Conservation (phyloP, 2,888 invertebrate genomes). For the Drosophila merina region DNA sequence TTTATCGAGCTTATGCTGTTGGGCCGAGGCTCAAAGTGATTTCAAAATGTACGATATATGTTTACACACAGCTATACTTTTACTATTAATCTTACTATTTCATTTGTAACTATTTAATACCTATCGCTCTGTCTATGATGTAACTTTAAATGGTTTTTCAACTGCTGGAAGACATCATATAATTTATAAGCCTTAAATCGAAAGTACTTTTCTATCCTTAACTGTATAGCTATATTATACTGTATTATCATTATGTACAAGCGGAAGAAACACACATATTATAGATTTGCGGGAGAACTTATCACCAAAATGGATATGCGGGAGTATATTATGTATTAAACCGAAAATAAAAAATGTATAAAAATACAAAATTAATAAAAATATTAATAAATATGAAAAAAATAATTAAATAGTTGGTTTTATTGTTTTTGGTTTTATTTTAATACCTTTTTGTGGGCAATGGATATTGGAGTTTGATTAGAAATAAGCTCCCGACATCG, state of each 20-base stretch:
- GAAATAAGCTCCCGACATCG: too few relatives aligned
- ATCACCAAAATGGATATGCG: constrained; percentile 73
- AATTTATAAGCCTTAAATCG: constrained; percentile 66
- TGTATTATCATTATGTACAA: constrained; percentile 63
- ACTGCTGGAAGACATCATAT: constrained; percentile 72
- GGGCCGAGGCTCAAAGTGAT: constrained; percentile 69
- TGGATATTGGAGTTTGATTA: too few relatives aligned
- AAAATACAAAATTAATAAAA: constrained; percentile 69
- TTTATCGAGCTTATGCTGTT: constrained; percentile 60
- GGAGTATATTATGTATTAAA: constrained; percentile 68
- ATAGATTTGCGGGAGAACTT: constrained; percentile 67
- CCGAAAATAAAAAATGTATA: constrained; percentile 59
- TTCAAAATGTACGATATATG: constrained; percentile 68
- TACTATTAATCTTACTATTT: constrained; percentile 53
- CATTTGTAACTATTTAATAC: constrained; percentile 44
- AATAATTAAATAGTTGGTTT: constrained; percentile 45
- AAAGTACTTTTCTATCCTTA: constrained; percentile 73
- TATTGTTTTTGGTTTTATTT: neutral
- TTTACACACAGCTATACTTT: constrained; percentile 35
- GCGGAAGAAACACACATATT: constrained; percentile 63
- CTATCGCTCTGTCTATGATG: constrained; percentile 30
- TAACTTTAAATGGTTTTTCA: constrained; percentile 51
- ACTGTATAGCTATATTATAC: constrained; percentile 74
- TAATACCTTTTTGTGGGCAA: too few relatives aligned
- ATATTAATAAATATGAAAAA: constrained; percentile 73